These are phyloP conservation scores for Brachionus rubens DNA, from an alignment of 1,140 invertebrate genomes.

Conservation along the genomic window DNA sequence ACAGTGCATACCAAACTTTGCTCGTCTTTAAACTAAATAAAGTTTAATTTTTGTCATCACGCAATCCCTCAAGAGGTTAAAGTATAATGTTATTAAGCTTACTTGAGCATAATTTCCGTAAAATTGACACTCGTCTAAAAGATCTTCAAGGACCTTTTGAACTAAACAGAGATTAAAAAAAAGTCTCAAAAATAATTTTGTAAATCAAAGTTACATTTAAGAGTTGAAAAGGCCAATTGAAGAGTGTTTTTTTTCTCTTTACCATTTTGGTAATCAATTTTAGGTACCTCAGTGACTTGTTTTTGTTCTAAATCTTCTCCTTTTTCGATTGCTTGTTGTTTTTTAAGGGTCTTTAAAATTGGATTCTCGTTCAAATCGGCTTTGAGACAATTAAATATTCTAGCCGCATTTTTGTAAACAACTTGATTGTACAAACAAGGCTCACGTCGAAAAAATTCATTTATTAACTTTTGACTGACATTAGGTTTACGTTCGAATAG, in stretches of 20 bases:
- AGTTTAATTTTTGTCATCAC: not conserved
- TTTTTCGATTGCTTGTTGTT: slow-evolving; percentile 24
- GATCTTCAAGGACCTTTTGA: slow-evolving; percentile 43
- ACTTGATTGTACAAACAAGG: slow-evolving; percentile 28
- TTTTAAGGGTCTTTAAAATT: slow-evolving; percentile 38
- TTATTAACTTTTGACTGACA: slow-evolving; percentile 6
- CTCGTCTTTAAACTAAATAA: slow-evolving; percentile 45
- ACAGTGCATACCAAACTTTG: slow-evolving; percentile 40
- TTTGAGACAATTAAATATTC: slow-evolving; percentile 43
- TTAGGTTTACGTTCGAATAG: slow-evolving; percentile 18
- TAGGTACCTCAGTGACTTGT: slow-evolving; percentile 24
- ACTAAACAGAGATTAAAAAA: slow-evolving; percentile 1
- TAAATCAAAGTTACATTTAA: slow-evolving; percentile 6
- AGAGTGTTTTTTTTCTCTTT: slow-evolving; percentile 44
- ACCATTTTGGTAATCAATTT: slow-evolving; percentile 28
- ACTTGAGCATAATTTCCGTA: slow-evolving; percentile 37
- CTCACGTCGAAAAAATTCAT: slow-evolving; percentile 37
- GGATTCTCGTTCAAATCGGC: slow-evolving; percentile 45
- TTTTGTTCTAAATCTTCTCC: not conserved
- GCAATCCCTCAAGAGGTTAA: not conserved
- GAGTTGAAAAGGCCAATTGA: slow-evolving; percentile 37
- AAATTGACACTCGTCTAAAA: slow-evolving; percentile 36
- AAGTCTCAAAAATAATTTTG: not conserved
- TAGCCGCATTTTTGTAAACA: slow-evolving; percentile 24
- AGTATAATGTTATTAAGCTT: not conserved